Evolutionary conservation across 2,113 vertebrate genomes (phyloP).

Genomic region (Spilogale gracilis): DNA sequence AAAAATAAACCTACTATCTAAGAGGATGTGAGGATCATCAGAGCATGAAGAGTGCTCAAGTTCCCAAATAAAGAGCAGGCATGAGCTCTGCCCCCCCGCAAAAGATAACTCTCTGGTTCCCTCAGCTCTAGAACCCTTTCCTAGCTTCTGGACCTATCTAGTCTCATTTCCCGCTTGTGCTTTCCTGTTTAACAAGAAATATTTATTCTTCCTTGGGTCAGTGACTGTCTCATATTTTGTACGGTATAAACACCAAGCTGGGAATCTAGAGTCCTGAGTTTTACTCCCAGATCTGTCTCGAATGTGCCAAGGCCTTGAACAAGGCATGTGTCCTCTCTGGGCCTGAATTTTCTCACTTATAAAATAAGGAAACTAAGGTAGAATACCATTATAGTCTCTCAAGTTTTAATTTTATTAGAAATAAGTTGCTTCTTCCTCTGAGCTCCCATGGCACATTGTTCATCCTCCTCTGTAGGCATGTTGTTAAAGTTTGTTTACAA

Average conservation of each 20-base stretch:
- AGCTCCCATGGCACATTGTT: background rate
- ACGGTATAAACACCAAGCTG: background rate
- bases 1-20: background rate
- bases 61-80: background rate
- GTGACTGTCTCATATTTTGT: background rate
- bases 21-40: rapidly evolving
- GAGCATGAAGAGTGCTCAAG: background rate
- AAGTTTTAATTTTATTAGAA: conserved; percentile 30
- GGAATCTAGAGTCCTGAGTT: background rate
- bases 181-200: background rate
- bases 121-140: background rate
- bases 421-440: background rate
- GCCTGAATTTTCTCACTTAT: background rate
- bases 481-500: background rate
- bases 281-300: background rate
- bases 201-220: background rate
- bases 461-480: background rate
- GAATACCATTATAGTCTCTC: background rate
- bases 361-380: background rate
- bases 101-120: background rate
- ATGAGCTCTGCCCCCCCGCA: background rate
- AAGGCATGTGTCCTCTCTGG: background rate
- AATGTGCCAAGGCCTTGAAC: background rate
- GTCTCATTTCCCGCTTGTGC: background rate
- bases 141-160: background rate